A percentile compares a stretch with the other conserved stretches of the same genome.
phyloP scores from a whole-genome alignment of 2,797 vertebrate species.

The Acanthopagrus latus region DNA sequence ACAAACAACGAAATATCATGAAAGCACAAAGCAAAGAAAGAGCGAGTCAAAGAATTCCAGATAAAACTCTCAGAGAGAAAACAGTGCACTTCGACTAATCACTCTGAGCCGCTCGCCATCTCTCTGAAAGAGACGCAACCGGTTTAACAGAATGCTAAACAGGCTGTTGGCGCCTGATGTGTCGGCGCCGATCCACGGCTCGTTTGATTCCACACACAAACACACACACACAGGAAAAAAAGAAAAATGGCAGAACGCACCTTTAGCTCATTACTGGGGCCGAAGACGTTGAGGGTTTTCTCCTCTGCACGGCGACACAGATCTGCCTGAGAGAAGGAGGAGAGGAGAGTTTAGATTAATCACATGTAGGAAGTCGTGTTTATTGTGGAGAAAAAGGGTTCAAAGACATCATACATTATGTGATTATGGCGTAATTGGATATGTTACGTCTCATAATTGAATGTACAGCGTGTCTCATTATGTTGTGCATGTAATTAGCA shows the following conservation, averaged over 20 bases:
- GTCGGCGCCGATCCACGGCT: constrained; percentile 50
- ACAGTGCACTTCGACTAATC: constrained; percentile 1
- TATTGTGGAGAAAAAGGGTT: constrained; percentile 11
- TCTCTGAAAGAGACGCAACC: constrained; percentile 23
- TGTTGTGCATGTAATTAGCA: neutral
- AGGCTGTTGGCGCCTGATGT: constrained; percentile 37
- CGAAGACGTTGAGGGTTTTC: constrained; percentile 34
- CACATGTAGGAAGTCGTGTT: neutral
- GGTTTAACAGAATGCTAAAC: constrained; percentile 62
- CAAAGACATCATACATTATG: constrained; percentile 6
- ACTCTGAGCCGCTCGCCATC: constrained; percentile 14
- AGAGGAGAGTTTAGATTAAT: constrained; percentile 37
- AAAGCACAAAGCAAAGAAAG: neutral
- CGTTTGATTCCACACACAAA: constrained; percentile 50
- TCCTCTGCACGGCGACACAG: constrained; percentile 42
- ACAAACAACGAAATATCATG: neutral
- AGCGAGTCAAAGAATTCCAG: constrained; percentile 2
- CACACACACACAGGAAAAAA: neutral
- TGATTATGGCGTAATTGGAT: constrained; percentile 22
- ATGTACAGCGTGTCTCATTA: neutral
- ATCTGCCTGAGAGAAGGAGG: constrained; percentile 40
- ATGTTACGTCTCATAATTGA: constrained; percentile 1
- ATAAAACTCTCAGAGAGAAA: constrained; percentile 10
- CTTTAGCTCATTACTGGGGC: constrained; percentile 76
- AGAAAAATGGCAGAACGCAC: constrained; percentile 50